These are phyloP conservation scores for Mobula birostris DNA, from an alignment of 2,113 vertebrate species.

Conservation along the genomic window DNA sequence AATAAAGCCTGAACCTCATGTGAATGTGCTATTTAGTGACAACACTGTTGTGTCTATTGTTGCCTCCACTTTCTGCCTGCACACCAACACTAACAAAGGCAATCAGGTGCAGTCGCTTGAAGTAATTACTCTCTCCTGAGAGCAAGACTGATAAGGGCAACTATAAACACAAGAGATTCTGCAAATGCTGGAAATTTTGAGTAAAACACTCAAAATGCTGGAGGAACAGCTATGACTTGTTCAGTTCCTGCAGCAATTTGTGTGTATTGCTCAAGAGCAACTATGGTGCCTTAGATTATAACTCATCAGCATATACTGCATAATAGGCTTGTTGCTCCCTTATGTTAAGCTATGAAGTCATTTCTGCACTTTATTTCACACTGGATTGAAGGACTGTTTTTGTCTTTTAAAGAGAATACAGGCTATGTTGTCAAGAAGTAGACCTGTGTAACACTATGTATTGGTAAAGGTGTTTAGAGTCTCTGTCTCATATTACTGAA, in stretches of 20 bases:
- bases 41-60: not conserved
- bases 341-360: not conserved
- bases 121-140: not conserved
- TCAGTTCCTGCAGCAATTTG: too few relatives aligned
- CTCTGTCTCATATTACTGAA: not conserved
- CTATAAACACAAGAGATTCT: too few relatives aligned
- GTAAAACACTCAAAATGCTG: too few relatives aligned
- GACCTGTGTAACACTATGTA: too few relatives aligned
- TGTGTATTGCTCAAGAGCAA: too few relatives aligned
- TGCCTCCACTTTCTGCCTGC: not conserved
- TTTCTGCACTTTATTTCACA: not conserved
- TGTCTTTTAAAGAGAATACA: not conserved
- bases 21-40: not conserved
- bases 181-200: too few relatives aligned
- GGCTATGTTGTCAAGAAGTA: not conserved
- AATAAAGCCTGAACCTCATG: not conserved
- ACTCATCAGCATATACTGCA: not conserved
- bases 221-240: too few relatives aligned
- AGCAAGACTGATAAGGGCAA: not conserved
- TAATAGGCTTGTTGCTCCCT: not conserved
- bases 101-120: not conserved
- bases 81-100: not conserved
- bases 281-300: not conserved
- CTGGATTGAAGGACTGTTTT: not conserved
- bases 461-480: not conserved